Base-by-base conservation (phyloP, 2,797 vertebrate genomes). In the Emydoidea blandingii region DNA sequence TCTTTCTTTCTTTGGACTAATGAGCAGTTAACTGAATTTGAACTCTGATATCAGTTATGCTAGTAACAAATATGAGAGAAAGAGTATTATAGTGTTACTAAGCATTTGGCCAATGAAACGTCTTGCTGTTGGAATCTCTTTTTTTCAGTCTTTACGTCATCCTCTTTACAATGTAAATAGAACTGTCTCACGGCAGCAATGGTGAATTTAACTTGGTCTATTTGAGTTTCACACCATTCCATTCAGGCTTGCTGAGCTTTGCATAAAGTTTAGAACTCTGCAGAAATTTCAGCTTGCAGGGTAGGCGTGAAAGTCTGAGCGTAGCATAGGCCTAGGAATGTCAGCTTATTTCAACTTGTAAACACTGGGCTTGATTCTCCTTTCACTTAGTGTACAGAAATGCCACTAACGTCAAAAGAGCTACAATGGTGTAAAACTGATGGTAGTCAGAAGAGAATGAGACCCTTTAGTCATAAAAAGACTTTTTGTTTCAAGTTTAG, bases 11-110 rank as follows among this genome's bases (percentile, higher is more conserved):
- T 91, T 79, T 88, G 47, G 41, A 85, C 96, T 96, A 94, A 92
- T 65, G 53, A 92, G n/a, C 56, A 95, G 85, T 34, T 79, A 6
- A 16, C 54, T 96, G 72, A 53, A 88, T 90, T 96, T 97, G 95
- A 94, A 90, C 79, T 93, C 54, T 89, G 85, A 95, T 72, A 92
- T 95, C 88, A 96, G 78, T 85, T 91, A 96, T 90, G 31, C 10
- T 95, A 94, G 53, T 54, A 54, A 74, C 49, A 89, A 92, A 92
- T 93, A 85, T 79, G 47, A 91, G 29, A 68, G 78, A 88, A 91
- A 81, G 37, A 96, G 94, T 86, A 85, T 12, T 62, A 90, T 59
- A 86, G 80, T 2, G 76, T 93, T 93, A 79, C 88, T 92, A 76
- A 93, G 79, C 76, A 92, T 84, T 91, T 95, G 78, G 27, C 81